A percentile compares a stretch with the other conserved stretches of the same genome.
phyloP scores from a whole-genome alignment of 1,140 invertebrate genomes.

The Aphaenogaster ashmeadi region DNA sequence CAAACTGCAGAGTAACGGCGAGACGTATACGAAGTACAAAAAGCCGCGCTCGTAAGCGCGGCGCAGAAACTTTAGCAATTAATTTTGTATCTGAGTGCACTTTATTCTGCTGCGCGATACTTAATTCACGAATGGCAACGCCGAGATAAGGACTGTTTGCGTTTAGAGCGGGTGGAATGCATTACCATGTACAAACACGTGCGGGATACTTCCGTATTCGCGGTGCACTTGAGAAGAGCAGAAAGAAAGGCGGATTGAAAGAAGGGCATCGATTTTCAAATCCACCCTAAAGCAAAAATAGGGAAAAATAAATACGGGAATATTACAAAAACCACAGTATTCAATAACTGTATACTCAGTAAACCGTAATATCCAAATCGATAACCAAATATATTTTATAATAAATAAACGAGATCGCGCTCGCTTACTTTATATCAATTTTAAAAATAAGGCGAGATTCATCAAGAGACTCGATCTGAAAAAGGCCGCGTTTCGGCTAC shows the following conservation, averaged over 20 bases:
- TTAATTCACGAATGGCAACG: constrained; percentile 56
- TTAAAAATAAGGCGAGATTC: not conserved
- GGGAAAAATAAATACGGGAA: not conserved
- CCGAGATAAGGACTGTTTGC: constrained; percentile 54
- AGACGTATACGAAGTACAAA: constrained; percentile 17
- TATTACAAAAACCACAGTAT: not conserved
- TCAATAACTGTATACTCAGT: not conserved
- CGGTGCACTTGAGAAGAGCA: constrained; percentile 11
- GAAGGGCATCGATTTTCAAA: constrained; percentile 13
- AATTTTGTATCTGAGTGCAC: constrained; percentile 58
- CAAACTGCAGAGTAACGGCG: not conserved
- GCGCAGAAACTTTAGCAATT: constrained; percentile 58
- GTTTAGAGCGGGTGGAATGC: constrained; percentile 42
- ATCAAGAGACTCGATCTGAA: not conserved
- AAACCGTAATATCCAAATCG: constrained; percentile 1
- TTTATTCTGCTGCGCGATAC: constrained; percentile 39
- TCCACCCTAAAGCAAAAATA: not conserved
- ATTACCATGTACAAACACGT: constrained; percentile 53
- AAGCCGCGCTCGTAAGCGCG: constrained; percentile 31
- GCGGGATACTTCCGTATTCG: constrained; percentile 28
- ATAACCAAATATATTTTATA: not conserved
- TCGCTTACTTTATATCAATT: not conserved
- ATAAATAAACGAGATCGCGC: not conserved
- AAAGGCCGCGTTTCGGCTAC: not conserved
- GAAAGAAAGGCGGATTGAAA: constrained; percentile 17